Percentiles rank a stretch among this genome's conserved stretches.
Evolutionary conservation across 2,797 vertebrate genomes (phyloP).

Genomic region (Ctenochaetus hawaiiensis): DNA sequence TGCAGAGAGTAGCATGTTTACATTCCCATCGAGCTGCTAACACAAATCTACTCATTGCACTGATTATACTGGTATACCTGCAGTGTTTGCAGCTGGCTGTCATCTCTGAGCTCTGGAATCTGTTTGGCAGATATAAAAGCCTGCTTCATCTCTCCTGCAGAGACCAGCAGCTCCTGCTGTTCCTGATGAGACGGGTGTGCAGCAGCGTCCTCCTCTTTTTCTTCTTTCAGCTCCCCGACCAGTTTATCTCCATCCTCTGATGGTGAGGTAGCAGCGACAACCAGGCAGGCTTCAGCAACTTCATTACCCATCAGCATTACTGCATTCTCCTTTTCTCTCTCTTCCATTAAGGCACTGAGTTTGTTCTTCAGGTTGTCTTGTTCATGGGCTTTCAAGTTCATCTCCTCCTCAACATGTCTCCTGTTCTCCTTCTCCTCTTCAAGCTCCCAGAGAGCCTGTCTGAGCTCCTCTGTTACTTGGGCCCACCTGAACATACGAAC

Average conservation of each 20-base stretch:
- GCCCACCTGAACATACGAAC: conserved; percentile 72
- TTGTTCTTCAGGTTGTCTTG: conserved; percentile 78
- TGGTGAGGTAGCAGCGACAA: conserved; percentile 21
- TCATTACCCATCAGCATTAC: conserved; percentile 31
- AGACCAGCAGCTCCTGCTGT: conserved; percentile 78
- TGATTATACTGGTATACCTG: conserved; percentile 59
- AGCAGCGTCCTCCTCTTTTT: conserved; percentile 71
- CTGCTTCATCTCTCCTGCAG: conserved; percentile 78
- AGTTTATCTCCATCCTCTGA: conserved; percentile 48
- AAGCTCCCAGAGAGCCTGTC: conserved; percentile 71
- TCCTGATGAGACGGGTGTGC: conserved; percentile 66
- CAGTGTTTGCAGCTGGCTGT: conserved; percentile 69
- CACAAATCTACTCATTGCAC: neutral
- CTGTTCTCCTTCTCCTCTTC: conserved; percentile 82
- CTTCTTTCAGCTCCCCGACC: conserved; percentile 59
- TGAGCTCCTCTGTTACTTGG: conserved; percentile 84
- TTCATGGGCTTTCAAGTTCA: conserved; percentile 69
- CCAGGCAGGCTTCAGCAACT: conserved; percentile 37
- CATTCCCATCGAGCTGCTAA: neutral
- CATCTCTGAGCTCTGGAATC: conserved; percentile 44
- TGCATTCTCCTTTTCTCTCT: conserved; percentile 55
- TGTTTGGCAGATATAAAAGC: conserved; percentile 67
- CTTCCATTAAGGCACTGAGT: conserved; percentile 67
- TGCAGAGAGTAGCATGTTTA: neutral
- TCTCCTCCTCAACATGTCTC: conserved; percentile 74